A percentile compares a stretch with the other conserved stretches of the same genome.
phyloP scores from a whole-genome alignment of 2,888 invertebrate genomes.

The Agapostemon virescens region DNA sequence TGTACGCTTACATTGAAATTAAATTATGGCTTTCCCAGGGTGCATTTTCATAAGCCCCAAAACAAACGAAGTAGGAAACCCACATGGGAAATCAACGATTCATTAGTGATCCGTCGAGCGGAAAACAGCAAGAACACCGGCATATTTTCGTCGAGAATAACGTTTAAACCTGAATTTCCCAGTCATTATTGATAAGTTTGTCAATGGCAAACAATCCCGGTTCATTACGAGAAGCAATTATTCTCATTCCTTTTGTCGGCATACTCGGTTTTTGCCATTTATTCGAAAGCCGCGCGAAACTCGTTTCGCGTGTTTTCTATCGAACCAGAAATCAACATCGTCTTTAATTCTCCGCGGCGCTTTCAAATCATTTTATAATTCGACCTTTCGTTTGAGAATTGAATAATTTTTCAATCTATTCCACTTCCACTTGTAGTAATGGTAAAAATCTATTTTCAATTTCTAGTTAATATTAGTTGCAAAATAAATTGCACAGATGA shows the following conservation, averaged over 20 bases:
- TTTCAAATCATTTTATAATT: no score
- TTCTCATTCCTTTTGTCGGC: not conserved
- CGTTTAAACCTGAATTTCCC: conserved; percentile 26
- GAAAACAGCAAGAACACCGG: conserved; percentile 52
- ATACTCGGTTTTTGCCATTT: not conserved
- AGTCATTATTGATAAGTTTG: conserved; percentile 24
- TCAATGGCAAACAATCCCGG: conserved; percentile 22
- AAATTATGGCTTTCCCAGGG: conserved; percentile 66
- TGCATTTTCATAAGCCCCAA: conserved; percentile 75
- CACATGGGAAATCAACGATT: conserved; percentile 77
- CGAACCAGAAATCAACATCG: not conserved
- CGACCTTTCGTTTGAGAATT: no score
- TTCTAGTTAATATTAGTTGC: not conserved
- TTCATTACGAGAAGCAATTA: conserved; percentile 23
- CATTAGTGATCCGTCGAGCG: conserved; percentile 67
- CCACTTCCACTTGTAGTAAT: not conserved
- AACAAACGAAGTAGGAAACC: conserved; percentile 70
- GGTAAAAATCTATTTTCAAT: not conserved
- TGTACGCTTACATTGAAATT: conserved; percentile 61
- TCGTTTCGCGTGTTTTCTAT: not conserved
- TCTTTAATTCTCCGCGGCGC: not conserved
- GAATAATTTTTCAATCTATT: no score
- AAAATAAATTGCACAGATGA: not conserved
- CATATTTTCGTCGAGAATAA: conserved; percentile 42
- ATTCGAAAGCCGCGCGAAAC: not conserved